These are phyloP conservation scores for Butorides virescens DNA, from an alignment of 2,113 vertebrate genomes.

Conservation along the genomic window DNA sequence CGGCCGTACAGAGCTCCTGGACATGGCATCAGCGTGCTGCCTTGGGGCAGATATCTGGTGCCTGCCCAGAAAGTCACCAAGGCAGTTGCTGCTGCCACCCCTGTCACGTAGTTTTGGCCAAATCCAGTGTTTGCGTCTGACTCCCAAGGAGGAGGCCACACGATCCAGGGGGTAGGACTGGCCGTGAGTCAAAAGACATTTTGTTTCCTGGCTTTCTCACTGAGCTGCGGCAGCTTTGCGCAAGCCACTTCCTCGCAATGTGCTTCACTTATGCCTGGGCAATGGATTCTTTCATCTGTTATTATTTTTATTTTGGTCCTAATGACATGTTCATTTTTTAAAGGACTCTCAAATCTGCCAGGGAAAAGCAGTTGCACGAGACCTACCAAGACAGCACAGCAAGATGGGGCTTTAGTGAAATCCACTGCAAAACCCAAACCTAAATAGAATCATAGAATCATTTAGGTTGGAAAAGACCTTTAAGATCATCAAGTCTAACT, in stretches of 20 bases:
- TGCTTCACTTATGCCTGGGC: not conserved
- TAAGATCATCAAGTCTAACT: too few species aligned
- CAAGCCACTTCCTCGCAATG: not conserved
- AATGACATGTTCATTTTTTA: not conserved
- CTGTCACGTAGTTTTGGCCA: not conserved
- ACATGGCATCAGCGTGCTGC: accelerated
- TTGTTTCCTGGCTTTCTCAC: constrained; percentile 27
- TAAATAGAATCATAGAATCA: not conserved
- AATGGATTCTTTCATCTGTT: not conserved
- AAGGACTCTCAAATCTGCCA: not conserved
- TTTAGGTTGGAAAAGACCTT: too few species aligned
- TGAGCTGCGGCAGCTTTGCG: not conserved
- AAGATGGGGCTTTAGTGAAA: not conserved
- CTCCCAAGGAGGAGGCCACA: not conserved
- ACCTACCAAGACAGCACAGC: not conserved
- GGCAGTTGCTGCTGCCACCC: not conserved
- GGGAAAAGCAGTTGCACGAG: not conserved
- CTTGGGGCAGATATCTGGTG: not conserved
- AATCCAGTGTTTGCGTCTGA: not conserved
- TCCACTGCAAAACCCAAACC: not conserved
- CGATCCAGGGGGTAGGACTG: not conserved
- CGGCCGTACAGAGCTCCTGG: accelerated
- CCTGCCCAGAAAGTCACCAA: not conserved
- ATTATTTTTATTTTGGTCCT: not conserved
- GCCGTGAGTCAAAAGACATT: not conserved